A percentile compares a stretch with the other conserved stretches of the same genome.
Evolutionary conservation across 2,797 vertebrate genomes (phyloP).

Genomic region (Austrolebias charrua): DNA sequence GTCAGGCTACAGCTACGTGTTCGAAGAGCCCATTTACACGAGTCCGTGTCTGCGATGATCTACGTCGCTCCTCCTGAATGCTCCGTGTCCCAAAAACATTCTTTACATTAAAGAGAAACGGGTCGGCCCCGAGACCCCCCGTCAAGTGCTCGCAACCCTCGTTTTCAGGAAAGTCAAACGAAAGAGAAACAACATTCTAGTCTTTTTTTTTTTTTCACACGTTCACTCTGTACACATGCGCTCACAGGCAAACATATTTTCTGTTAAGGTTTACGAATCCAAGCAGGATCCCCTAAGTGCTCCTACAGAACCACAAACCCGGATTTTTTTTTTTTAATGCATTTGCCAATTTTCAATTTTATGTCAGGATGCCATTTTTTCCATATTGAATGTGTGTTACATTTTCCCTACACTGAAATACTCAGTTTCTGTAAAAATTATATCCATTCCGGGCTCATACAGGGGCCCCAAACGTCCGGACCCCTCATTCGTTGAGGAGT

Average conservation of each 20-base stretch:
- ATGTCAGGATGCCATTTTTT: constrained; percentile 55
- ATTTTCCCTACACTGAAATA: constrained; percentile 69
- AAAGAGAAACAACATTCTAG: constrained; percentile 63
- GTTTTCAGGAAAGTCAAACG: constrained; percentile 61
- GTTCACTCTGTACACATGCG: constrained; percentile 60
- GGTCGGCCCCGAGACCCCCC: constrained; percentile 59
- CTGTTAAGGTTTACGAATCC: constrained; percentile 77
- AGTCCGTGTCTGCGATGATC: constrained; percentile 66
- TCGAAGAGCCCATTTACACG: constrained; percentile 74
- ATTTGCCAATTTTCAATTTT: constrained; percentile 70
- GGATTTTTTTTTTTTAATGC: constrained; percentile 64
- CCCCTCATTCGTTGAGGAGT: constrained; percentile 70
- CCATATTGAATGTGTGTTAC: constrained; percentile 53
- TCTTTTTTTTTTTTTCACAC: constrained; percentile 66
- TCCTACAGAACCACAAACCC: constrained; percentile 77
- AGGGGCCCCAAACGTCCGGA: constrained; percentile 56
- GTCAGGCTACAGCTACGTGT: constrained; percentile 78
- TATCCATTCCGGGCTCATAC: constrained; percentile 65
- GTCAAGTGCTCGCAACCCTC: constrained; percentile 58
- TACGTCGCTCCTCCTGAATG: constrained; percentile 45
- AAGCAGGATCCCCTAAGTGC: constrained; percentile 81
- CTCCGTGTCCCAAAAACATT: constrained; percentile 52
- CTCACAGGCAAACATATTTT: constrained; percentile 60
- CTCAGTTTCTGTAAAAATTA: constrained; percentile 79
- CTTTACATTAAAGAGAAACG: constrained; percentile 54